These are phyloP conservation scores for Luehdorfia chinensis DNA, from an alignment of 1,140 invertebrate genomes.

Conservation along the genomic window DNA sequence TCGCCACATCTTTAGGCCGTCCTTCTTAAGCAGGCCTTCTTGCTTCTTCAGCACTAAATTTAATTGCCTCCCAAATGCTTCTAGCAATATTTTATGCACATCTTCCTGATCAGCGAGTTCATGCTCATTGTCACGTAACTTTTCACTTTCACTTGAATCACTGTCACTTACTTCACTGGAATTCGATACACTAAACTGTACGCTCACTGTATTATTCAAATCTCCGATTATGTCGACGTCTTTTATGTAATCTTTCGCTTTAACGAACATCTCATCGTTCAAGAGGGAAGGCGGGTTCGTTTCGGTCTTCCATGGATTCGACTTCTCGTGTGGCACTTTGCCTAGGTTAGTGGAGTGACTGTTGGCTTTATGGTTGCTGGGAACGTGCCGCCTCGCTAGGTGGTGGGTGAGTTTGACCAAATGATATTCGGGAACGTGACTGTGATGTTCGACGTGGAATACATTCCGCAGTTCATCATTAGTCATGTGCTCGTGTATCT, in stretches of 20 bases:
- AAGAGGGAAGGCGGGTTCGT: constrained; percentile 49
- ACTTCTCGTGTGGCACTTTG: constrained; percentile 69
- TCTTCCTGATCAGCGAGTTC: constrained; percentile 70
- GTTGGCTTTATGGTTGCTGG: constrained; percentile 48
- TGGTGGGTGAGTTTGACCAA: constrained; percentile 77
- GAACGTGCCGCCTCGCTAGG: constrained; percentile 63
- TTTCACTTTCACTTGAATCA: constrained; percentile 43
- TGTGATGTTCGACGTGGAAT: constrained; percentile 88
- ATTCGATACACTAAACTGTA: constrained; percentile 48
- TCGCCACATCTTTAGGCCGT: constrained; percentile 86
- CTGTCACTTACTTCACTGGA: constrained; percentile 61
- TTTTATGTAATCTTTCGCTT: constrained; percentile 56
- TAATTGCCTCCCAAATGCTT: constrained; percentile 85
- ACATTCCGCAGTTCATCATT: constrained; percentile 86
- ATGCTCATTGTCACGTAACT: constrained; percentile 62
- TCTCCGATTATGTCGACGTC: constrained; percentile 65
- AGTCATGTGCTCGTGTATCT: constrained; percentile 92
- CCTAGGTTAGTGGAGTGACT: constrained; percentile 24
- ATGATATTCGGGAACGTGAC: constrained; percentile 80
- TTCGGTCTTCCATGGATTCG: constrained; percentile 42
- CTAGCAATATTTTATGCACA: constrained; percentile 83
- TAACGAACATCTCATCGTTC: constrained; percentile 66
- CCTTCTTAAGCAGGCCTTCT: constrained; percentile 83
- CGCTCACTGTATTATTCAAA: constrained; percentile 60
- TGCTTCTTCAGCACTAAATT: constrained; percentile 86